These are phyloP conservation scores for Neolamprologus falcicula DNA, from an alignment of 2,113 vertebrate species.

Conservation along the genomic window DNA sequence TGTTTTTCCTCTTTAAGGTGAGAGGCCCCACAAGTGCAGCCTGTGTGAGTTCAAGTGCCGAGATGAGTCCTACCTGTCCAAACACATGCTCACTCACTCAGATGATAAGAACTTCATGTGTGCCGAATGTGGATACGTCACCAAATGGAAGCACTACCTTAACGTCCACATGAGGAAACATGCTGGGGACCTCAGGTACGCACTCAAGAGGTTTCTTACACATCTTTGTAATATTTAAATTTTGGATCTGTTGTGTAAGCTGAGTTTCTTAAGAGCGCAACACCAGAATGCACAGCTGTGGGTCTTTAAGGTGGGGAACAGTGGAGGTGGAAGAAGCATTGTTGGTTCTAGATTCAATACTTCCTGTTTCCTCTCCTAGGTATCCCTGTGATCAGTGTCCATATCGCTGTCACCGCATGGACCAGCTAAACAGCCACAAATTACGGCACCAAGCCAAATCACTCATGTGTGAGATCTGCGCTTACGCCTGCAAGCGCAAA, in stretches of 20 bases:
- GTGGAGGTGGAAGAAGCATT: not conserved
- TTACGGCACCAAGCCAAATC: conserved; percentile 91
- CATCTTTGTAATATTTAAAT: not conserved
- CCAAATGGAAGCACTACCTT: conserved; percentile 97
- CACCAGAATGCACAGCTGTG: not conserved
- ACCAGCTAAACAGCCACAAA: conserved; percentile 96
- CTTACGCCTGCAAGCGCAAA: conserved; percentile 92
- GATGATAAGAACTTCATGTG: conserved; percentile 94
- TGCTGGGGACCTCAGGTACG: conserved; percentile 89
- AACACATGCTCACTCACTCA: conserved; percentile 95
- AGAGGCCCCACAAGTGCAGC: conserved; percentile 93
- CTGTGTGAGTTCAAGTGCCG: conserved; percentile 90
- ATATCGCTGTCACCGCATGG: conserved; percentile 90
- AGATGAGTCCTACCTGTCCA: conserved; percentile 93
- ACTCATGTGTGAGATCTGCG: conserved; percentile 93
- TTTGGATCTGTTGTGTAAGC: not conserved
- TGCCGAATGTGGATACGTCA: conserved; percentile 93
- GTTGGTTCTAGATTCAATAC: not conserved
- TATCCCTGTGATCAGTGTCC: conserved; percentile 92
- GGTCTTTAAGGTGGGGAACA: not conserved
- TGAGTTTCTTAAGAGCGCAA: not conserved
- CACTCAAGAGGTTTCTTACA: not conserved
- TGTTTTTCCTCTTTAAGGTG: conserved; percentile 66
- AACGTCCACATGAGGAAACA: conserved; percentile 97
- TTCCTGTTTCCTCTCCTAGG: conserved; percentile 53